Evolutionary conservation across 2,888 invertebrate species (phyloP).

Genomic region (Sclerodermus sp.): DNA sequence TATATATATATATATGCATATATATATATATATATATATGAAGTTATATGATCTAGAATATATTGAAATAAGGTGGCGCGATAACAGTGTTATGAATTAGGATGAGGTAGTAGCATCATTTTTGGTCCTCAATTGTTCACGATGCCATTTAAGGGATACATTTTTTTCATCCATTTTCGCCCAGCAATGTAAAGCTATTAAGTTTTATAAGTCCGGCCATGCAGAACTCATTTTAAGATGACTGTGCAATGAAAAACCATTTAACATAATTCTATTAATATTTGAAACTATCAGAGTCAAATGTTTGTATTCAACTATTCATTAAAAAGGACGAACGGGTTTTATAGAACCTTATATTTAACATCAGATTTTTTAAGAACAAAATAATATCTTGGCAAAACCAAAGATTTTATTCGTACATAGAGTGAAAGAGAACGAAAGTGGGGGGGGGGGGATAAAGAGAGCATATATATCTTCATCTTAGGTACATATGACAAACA

Average conservation of each 20-base stretch:
- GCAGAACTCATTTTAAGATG: constrained; percentile 31
- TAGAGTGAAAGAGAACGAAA: constrained; percentile 3
- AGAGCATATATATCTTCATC: constrained; percentile 27
- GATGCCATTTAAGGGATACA: not conserved
- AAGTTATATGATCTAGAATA: constrained; percentile 31
- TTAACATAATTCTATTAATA: too few relatives aligned
- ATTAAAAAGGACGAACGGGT: constrained; percentile 29
- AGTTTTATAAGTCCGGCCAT: constrained; percentile 16
- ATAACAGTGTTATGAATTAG: constrained; percentile 29
- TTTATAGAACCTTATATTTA: constrained; percentile 17
- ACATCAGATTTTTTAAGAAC: constrained; percentile 15
- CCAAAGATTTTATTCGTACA: constrained; percentile 38
- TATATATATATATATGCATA: constrained; percentile 23
- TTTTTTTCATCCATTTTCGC: not conserved
- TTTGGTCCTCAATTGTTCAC: constrained; percentile 6
- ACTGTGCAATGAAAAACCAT: constrained; percentile 1
- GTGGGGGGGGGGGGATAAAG: too few relatives aligned
- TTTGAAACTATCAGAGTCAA: not conserved
- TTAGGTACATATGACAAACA: constrained; percentile 24
- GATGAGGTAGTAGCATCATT: constrained; percentile 1
- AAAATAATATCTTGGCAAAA: constrained; percentile 38
- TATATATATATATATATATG: constrained; percentile 21
- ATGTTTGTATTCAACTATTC: constrained; percentile 29
- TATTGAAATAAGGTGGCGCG: constrained; percentile 26
- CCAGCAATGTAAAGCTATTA: not conserved